Evolutionary conservation across 2,113 vertebrate species (phyloP).

Genomic region (Cervus canadensis): DNA sequence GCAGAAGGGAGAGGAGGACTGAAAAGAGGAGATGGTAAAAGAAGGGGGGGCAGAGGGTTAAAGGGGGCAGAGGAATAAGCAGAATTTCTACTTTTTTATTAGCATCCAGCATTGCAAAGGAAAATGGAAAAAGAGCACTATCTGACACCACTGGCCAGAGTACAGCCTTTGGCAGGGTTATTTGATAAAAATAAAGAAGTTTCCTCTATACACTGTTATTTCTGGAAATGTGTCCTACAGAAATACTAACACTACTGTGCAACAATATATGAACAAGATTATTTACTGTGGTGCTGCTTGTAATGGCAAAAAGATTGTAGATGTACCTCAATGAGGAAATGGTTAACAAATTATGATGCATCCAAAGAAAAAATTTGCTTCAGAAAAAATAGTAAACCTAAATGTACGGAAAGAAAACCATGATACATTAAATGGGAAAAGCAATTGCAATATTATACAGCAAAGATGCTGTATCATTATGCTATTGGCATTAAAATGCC

Average conservation of each 20-base stretch:
- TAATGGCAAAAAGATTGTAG: background rate
- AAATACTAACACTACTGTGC: background rate
- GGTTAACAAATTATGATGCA: background rate
- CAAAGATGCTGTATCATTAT: background rate
- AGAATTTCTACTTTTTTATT: background rate
- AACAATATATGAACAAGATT: background rate
- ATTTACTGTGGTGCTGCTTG: background rate
- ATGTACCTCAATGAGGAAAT: background rate
- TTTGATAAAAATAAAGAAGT: background rate
- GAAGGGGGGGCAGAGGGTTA: rapidly evolving
- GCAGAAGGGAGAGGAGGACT: background rate
- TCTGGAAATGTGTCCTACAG: background rate
- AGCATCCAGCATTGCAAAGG: background rate
- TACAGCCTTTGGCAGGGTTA: background rate
- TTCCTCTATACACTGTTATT: background rate
- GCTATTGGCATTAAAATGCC: background rate
- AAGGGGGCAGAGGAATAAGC: background rate
- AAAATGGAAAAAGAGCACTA: background rate
- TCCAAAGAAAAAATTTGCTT: background rate
- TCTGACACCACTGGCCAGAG: background rate
- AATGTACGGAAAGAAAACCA: background rate
- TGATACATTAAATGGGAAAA: background rate
- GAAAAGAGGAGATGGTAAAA: background rate
- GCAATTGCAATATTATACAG: background rate
- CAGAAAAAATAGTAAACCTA: background rate